phyloP scores from a whole-genome alignment of 2,888 invertebrate genomes.

The Ceriagrion tenellum region DNA sequence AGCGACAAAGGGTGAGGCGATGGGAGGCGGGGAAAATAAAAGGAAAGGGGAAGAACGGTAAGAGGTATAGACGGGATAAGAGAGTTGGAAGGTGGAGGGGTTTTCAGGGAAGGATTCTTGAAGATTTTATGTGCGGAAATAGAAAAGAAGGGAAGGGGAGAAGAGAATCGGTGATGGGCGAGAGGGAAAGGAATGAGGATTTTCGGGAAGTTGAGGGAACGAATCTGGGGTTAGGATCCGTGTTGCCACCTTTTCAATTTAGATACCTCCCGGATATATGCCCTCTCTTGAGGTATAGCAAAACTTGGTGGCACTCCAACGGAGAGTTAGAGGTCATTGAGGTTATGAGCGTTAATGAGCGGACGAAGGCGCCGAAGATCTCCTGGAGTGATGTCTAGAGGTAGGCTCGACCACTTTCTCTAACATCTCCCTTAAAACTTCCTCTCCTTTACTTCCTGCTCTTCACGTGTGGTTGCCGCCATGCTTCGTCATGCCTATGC shows the following conservation, averaged over 20 bases:
- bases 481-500: no score
- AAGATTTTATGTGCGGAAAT: neutral
- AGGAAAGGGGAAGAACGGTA: neutral
- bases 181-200: neutral
- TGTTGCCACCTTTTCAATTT: neutral
- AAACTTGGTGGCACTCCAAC: no score
- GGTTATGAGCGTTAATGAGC: no score
- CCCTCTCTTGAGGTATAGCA: no score
- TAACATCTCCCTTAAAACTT: no score
- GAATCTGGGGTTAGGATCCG: neutral
- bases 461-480: no score
- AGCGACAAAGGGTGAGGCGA: slow-evolving; percentile 43
- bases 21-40: neutral
- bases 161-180: neutral
- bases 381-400: no score
- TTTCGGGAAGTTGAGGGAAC: neutral
- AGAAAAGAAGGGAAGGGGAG: slow-evolving; percentile 17
- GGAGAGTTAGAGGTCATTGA: no score
- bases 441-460: no score
- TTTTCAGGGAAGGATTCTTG: neutral
- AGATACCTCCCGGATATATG: neutral
- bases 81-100: neutral
- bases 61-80: neutral
- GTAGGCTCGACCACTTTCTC: no score
- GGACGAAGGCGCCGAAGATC: no score